Percentiles rank a stretch among this genome's conserved stretches.
Evolutionary conservation across 2,113 vertebrate genomes (phyloP).

Genomic region (Leptobrachium ailaonicum): DNA sequence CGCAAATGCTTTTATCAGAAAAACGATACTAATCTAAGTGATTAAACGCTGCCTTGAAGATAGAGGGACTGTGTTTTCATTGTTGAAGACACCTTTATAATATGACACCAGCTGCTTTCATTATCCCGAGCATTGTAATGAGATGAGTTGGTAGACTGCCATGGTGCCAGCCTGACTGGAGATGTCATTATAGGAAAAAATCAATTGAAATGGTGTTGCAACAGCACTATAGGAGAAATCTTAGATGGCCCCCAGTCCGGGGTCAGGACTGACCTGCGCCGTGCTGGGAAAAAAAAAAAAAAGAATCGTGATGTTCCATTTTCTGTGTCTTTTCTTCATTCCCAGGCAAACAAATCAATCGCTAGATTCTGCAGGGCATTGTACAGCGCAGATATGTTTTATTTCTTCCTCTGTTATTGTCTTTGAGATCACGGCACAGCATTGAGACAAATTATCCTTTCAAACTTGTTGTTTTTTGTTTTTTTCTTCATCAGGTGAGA

Average conservation of each 20-base stretch:
- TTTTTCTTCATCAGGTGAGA: constrained; percentile 22
- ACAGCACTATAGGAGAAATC: constrained; percentile 76
- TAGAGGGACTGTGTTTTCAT: constrained; percentile 72
- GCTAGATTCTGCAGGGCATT: constrained; percentile 37
- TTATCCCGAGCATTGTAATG: constrained; percentile 75
- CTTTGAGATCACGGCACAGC: constrained; percentile 61
- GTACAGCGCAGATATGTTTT: constrained; percentile 40
- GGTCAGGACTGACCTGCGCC: constrained; percentile 74
- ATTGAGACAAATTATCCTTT: constrained; percentile 56
- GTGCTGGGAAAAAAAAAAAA: constrained; percentile 38
- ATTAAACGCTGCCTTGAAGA: constrained; percentile 77
- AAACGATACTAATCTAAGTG: constrained; percentile 72
- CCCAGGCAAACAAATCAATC: constrained; percentile 69
- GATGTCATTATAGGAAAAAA: constrained; percentile 90
- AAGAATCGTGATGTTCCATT: constrained; percentile 52
- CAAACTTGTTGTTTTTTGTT: not conserved
- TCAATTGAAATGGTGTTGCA: constrained; percentile 82
- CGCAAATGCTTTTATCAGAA: constrained; percentile 79
- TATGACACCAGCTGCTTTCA: constrained; percentile 83
- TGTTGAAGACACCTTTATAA: constrained; percentile 80
- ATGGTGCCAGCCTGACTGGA: constrained; percentile 93
- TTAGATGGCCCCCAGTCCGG: constrained; percentile 67
- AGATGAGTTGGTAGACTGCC: constrained; percentile 69
- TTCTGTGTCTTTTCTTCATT: constrained; percentile 56
- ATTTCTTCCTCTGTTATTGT: not conserved